These are phyloP conservation scores for Cyanocitta stelleri DNA, from an alignment of 2,113 vertebrate species.

Conservation along the genomic window DNA sequence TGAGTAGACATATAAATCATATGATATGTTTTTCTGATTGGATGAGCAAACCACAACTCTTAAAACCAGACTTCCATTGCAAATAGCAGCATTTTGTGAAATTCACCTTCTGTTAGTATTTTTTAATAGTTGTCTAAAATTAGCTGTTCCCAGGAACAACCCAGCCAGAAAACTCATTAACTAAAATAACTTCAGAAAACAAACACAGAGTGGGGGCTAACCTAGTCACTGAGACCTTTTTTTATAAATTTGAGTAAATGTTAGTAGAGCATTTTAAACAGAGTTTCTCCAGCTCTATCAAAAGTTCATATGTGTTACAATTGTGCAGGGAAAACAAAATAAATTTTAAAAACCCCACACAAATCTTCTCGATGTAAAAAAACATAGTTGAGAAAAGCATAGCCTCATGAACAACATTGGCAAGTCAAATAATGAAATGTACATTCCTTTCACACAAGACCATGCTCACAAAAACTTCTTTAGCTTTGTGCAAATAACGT, in stretches of 20 bases:
- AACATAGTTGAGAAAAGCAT: background rate
- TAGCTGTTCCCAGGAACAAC: slow-evolving; percentile 16
- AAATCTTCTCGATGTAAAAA: background rate
- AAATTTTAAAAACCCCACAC: rapidly evolving
- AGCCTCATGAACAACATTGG: background rate
- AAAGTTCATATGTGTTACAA: background rate
- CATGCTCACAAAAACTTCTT: background rate
- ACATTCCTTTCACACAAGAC: background rate
- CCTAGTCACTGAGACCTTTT: background rate
- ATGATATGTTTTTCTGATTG: slow-evolving; percentile 41
- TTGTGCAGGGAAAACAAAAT: background rate
- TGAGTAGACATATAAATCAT: slow-evolving; percentile 46
- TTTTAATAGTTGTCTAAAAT: slow-evolving; percentile 61
- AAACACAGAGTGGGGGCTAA: slow-evolving; percentile 13
- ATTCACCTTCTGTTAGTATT: slow-evolving; percentile 58
- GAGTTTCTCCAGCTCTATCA: background rate
- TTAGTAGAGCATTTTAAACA: background rate
- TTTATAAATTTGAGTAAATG: slow-evolving; percentile 12
- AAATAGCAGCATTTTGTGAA: slow-evolving; percentile 53
- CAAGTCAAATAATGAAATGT: background rate
- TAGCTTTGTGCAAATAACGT: background rate
- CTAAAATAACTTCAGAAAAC: slow-evolving; percentile 48
- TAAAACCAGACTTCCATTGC: slow-evolving; percentile 51
- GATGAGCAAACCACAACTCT: slow-evolving; percentile 38
- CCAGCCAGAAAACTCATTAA: slow-evolving; percentile 47